Conservation (phyloP, 2,797 vertebrate genomes). For the Cyclura pinguis region DNA sequence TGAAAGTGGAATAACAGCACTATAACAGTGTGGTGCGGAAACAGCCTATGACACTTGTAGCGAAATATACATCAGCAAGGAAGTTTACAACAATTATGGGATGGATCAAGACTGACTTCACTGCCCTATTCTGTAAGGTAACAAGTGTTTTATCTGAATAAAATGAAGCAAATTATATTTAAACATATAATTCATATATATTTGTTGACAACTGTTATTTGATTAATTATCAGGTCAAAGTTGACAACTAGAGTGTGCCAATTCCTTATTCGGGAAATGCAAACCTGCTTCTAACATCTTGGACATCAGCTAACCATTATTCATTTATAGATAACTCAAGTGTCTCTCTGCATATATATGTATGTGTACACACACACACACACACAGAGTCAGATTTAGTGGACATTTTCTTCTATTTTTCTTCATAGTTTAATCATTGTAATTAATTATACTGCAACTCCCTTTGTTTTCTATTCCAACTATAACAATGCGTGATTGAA, state of each 20-base stretch:
- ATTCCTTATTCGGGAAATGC: not conserved
- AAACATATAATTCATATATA: not conserved
- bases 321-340: not conserved
- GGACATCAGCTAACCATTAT: not conserved
- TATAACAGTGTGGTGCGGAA: too few relatives aligned
- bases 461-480: not conserved
- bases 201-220: not conserved
- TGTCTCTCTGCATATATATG: not conserved
- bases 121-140: not conserved
- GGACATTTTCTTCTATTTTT: not conserved
- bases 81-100: not conserved
- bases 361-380: too few relatives aligned
- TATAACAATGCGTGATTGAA: not conserved
- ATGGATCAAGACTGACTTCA: not conserved
- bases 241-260: not conserved
- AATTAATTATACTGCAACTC: not conserved
- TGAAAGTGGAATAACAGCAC: too few relatives aligned
- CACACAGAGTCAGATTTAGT: not conserved
- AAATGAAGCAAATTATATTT: conserved; percentile 2
- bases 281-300: not conserved
- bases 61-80: not conserved
- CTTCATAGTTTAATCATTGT: not conserved
- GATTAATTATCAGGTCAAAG: not conserved
- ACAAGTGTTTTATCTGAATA: not conserved
- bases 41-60: not conserved